A percentile compares a stretch with the other conserved stretches of the same genome.
Conservation (phyloP, 2,113 vertebrate species). For the Megaleporinus macrocephalus region DNA sequence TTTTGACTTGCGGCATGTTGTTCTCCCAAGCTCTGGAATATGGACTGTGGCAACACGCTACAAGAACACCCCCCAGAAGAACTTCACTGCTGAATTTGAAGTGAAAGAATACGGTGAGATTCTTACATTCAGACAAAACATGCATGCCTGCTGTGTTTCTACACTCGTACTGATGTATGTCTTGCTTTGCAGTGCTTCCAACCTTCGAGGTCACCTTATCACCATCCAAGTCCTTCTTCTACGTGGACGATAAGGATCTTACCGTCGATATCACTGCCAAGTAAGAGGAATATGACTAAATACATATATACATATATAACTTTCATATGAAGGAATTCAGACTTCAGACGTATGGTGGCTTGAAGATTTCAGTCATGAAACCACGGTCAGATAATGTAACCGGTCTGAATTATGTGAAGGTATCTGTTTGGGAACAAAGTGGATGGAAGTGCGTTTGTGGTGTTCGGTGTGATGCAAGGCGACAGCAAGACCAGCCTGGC, state of each 20-base stretch:
- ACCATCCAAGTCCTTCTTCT: conserved; percentile 72
- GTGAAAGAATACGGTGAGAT: conserved; percentile 64
- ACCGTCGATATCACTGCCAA: conserved; percentile 67
- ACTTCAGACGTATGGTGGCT: too few species aligned
- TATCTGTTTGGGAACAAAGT: conserved; percentile 77
- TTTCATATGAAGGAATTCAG: too few species aligned
- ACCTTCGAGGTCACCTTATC: conserved; percentile 77
- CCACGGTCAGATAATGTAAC: not conserved
- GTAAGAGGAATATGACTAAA: conserved; percentile 20
- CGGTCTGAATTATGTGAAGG: conserved; percentile 51
- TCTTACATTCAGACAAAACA: not conserved
- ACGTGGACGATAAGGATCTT: conserved; percentile 70
- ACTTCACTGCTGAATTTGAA: conserved; percentile 61
- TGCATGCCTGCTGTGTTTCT: not conserved
- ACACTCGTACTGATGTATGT: not conserved
- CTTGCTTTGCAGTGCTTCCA: conserved; percentile 53
- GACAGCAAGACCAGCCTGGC: conserved; percentile 70
- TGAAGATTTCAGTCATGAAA: too few species aligned
- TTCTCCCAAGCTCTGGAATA: conserved; percentile 49
- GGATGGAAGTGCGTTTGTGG: conserved; percentile 70
- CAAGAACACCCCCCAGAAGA: conserved; percentile 53
- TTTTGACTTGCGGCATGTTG: not conserved
- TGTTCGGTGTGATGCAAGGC: conserved; percentile 73
- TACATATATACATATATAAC: too few species aligned
- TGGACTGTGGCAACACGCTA: conserved; percentile 56